Conservation (phyloP, 2,888 invertebrate species). For the Lycophotia porphyrea region DNA sequence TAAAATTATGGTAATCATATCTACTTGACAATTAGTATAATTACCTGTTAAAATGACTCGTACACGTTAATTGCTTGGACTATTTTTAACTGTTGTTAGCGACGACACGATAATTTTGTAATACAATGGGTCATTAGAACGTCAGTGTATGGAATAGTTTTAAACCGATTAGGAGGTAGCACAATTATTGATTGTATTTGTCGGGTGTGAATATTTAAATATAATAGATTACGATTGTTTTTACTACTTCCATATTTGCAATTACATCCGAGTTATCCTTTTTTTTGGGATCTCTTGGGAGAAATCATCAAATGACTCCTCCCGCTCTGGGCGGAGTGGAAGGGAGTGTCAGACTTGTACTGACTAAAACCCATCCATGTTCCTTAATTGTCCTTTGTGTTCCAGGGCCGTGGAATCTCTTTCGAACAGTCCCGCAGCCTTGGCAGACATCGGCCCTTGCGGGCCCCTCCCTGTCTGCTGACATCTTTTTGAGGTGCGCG, state of each 20-base stretch:
- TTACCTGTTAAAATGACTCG: conserved; percentile 44
- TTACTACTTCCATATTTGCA: neutral
- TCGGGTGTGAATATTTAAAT: neutral
- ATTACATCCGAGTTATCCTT: neutral
- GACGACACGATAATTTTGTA: conserved; percentile 31
- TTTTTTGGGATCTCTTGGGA: too few species aligned
- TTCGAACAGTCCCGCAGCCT: too few species aligned
- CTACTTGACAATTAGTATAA: conserved; percentile 40
- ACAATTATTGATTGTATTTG: neutral
- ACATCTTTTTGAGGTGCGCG: too few species aligned
- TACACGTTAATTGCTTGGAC: conserved; percentile 46
- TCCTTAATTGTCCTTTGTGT: too few species aligned
- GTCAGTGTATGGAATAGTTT: conserved; percentile 25
- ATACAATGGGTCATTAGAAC: conserved; percentile 34
- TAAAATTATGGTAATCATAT: conserved; percentile 53
- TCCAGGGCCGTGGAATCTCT: too few species aligned
- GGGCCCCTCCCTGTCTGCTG: too few species aligned
- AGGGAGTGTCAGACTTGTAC: too few species aligned
- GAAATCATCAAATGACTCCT: too few species aligned
- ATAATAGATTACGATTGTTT: neutral
- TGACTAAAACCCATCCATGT: too few species aligned
- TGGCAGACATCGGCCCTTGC: too few species aligned
- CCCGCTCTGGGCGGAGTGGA: too few species aligned
- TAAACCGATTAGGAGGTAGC: neutral
- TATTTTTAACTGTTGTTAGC: conserved; percentile 28